Conservation (phyloP, 1,140 invertebrate species). For the Nautilus pompilius region DNA sequence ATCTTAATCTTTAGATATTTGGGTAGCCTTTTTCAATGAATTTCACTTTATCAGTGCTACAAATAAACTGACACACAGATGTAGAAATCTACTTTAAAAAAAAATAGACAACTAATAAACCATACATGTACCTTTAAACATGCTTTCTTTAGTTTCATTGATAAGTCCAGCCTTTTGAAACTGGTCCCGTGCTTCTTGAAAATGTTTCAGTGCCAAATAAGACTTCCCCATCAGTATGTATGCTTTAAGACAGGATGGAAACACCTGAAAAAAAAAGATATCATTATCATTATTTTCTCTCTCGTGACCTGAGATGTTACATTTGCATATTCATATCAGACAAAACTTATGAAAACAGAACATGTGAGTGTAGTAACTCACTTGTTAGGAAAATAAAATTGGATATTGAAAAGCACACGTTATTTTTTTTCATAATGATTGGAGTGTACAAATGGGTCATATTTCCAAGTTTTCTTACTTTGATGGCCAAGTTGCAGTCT, state of each 20-base stretch:
- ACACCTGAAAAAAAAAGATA: conserved; percentile 26
- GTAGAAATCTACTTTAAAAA: too few relatives aligned
- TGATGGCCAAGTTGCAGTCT: conserved; percentile 53
- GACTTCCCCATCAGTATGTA: conserved; percentile 47
- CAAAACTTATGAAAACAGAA: not conserved
- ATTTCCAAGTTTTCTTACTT: conserved; percentile 21
- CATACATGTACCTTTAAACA: conserved; percentile 46
- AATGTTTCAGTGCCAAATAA: conserved; percentile 40
- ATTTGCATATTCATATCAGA: not conserved
- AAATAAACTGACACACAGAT: too few relatives aligned
- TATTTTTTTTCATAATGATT: conserved; percentile 3
- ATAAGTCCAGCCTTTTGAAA: conserved; percentile 38
- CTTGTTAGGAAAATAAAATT: not conserved
- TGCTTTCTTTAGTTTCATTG: conserved; percentile 40
- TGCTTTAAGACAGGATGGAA: conserved; percentile 45
- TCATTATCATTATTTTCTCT: too few relatives aligned
- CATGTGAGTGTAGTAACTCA: not conserved
- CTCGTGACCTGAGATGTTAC: too few relatives aligned
- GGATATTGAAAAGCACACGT: not conserved
- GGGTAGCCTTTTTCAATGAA: too few relatives aligned
- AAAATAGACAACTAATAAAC: too few relatives aligned
- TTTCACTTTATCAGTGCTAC: too few relatives aligned
- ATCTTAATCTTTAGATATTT: too few relatives aligned
- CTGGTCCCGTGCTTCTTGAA: conserved; percentile 43
- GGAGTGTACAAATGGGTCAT: not conserved